Conservation (phyloP, 92 coral and sea anemone genomes). For the Phenganax stokvisi region DNA sequence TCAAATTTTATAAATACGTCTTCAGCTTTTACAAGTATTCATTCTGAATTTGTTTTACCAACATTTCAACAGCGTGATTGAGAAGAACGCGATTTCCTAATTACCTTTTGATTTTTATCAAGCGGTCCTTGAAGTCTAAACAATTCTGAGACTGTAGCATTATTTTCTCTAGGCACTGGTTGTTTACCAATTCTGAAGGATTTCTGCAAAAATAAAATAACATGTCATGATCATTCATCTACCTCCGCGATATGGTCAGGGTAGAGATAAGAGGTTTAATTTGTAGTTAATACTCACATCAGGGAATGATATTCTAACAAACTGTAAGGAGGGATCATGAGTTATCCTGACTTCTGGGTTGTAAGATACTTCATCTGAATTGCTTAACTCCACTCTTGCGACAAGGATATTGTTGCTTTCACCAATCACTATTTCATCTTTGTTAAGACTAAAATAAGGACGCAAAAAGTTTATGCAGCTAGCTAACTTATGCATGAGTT, state of each 20-base stretch:
- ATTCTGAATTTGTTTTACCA: too few species aligned
- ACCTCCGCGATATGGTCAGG: not conserved
- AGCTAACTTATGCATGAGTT: too few species aligned
- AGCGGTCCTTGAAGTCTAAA: conserved; percentile 19
- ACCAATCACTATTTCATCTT: conserved; percentile 11
- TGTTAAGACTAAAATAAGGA: not conserved
- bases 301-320: not conserved
- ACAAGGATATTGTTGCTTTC: not conserved
- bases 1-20: too few species aligned
- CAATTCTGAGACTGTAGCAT: not conserved
- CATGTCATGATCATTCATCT: not conserved
- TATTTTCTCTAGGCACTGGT: not conserved
- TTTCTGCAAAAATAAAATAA: not conserved
- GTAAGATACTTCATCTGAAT: conserved; percentile 19
- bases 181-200: conserved; percentile 5
- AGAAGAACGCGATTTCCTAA: not conserved
- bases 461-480: not conserved
- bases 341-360: conserved; percentile 18
- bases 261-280: too few species aligned
- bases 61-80: not conserved
- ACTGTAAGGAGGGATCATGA: conserved; percentile 25
- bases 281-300: not conserved
- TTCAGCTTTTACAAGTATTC: too few species aligned
- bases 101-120: conserved; percentile 14
- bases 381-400: not conserved